Conservation (phyloP, 2,113 vertebrate genomes). For the Ptychochromis oligacanthus region DNA sequence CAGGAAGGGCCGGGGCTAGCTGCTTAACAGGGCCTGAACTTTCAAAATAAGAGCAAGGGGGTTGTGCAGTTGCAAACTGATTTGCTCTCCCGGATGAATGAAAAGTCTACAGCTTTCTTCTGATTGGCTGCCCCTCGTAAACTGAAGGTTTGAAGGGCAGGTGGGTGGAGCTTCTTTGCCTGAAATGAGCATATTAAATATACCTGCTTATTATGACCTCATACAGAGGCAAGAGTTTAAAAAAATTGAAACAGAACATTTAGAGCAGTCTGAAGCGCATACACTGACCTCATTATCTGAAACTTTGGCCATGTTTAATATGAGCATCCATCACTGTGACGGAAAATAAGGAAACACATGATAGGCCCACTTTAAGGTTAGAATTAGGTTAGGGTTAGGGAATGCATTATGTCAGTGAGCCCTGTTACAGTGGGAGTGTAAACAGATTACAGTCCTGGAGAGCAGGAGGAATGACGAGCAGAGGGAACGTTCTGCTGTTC, state of each 20-base stretch:
- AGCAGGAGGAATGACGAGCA: not conserved
- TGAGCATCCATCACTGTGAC: not conserved
- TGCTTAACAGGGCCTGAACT: too few species aligned
- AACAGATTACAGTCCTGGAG: not conserved
- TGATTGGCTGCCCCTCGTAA: not conserved
- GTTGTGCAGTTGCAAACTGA: too few species aligned
- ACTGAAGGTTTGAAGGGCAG: not conserved
- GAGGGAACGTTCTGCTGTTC: not conserved
- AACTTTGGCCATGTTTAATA: not conserved
- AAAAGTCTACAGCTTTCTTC: not conserved
- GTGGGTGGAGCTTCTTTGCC: not conserved
- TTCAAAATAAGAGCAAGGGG: too few species aligned
- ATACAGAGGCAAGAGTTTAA: not conserved
- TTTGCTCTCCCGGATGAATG: too few species aligned
- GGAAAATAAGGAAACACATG: not conserved
- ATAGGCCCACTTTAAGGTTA: not conserved
- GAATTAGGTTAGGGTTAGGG: not conserved
- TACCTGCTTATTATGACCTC: not conserved
- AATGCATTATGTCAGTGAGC: not conserved
- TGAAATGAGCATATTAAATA: not conserved
- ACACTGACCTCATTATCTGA: not conserved
- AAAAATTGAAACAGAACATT: not conserved
- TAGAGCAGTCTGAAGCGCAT: accelerated
- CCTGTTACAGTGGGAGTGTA: not conserved
- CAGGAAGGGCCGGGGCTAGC: too few species aligned